Conservation (phyloP, 1,140 invertebrate species). For the Pogonus chalceus region DNA sequence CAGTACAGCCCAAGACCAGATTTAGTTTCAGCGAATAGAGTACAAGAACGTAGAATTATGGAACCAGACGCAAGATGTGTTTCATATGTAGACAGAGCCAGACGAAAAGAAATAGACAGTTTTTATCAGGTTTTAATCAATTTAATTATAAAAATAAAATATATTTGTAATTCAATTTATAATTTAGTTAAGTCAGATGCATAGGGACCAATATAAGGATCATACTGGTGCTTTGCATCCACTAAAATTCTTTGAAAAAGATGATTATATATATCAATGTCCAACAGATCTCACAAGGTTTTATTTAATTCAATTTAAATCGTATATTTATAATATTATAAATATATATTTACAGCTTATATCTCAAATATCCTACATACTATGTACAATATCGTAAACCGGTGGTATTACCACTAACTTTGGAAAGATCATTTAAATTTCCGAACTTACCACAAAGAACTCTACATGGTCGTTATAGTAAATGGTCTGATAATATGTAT, state of each 20-base stretch:
- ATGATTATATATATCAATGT: slow-evolving; percentile 40
- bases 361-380: slow-evolving; percentile 41
- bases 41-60: slow-evolving; percentile 20
- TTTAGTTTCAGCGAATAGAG: slow-evolving; percentile 32
- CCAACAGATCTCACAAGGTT: slow-evolving; percentile 40
- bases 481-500: slow-evolving; percentile 23
- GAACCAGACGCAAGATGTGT: slow-evolving; percentile 30
- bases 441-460: slow-evolving; percentile 40
- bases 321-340: slow-evolving; percentile 11
- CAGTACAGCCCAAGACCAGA: slow-evolving; percentile 36
- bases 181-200: slow-evolving; percentile 40
- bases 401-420: slow-evolving; percentile 37
- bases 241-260: slow-evolving; percentile 40
- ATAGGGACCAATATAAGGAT: slow-evolving; percentile 47
- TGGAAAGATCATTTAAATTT: slow-evolving; percentile 35
- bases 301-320: slow-evolving; percentile 11
- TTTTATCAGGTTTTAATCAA: slow-evolving; percentile 39
- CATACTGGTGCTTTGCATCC: slow-evolving; percentile 40
- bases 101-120: slow-evolving; percentile 41
- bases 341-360: slow-evolving; percentile 33
- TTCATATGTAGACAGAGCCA: slow-evolving; percentile 37
- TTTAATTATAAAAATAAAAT: neutral
- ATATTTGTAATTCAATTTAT: neutral
- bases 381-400: slow-evolving; percentile 46
- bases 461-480: slow-evolving; percentile 35